Evolutionary conservation across 2,888 invertebrate genomes (phyloP), one percentile per base, ranked within the genome.

Genomic region (Strigamia maritima): DNA sequence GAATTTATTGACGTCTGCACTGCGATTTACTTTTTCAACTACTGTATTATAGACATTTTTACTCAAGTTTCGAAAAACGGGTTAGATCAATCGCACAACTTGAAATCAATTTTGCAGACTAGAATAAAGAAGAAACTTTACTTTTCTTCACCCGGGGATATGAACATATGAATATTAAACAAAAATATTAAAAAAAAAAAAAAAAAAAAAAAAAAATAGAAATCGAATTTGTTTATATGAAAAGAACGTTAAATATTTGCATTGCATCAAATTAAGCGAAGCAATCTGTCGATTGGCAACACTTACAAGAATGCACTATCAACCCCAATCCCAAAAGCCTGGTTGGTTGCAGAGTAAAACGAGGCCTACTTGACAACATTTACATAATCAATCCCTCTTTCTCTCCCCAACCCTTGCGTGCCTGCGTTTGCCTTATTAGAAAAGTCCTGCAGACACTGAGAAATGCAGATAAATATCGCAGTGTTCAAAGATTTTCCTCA

Each of bases 211-310:
- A 31, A 6, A 31, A 31, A 31, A 31, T 31, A 31, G 6, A 2
- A 31, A 4, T 6, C 6, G 6, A 31, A 4, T 31, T 31, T 6
- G 6, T n/a, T 31, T 6, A 6, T 31, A 2, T 6, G n/a, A 49
- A 49, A 49, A 49, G n/a, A 49, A 7, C 16, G n/a, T n/a, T 49
- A 49, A 49, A 49, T 6, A 49, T 49, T 49, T 31, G 16, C 49
- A 19, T 49, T 49, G 16, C 49, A n/a, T 16, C 49, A 49, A 49
- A 49, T 49, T 49, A 49, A 49, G n/a, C n/a, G 2, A n/a, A 19
- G 49, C 49, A 49, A 49, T 49, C 49, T 49, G n/a, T 49, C n/a
- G 49, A 49, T n/a, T 49, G 49, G 49, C 49, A n/a, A 49, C 49
- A n/a, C 49, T 44, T 44, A 44, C 40, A 44, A 44, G 49, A n/a